Evolutionary conservation across 1,140 invertebrate species (phyloP).

Genomic region (Leptinotarsa texana): DNA sequence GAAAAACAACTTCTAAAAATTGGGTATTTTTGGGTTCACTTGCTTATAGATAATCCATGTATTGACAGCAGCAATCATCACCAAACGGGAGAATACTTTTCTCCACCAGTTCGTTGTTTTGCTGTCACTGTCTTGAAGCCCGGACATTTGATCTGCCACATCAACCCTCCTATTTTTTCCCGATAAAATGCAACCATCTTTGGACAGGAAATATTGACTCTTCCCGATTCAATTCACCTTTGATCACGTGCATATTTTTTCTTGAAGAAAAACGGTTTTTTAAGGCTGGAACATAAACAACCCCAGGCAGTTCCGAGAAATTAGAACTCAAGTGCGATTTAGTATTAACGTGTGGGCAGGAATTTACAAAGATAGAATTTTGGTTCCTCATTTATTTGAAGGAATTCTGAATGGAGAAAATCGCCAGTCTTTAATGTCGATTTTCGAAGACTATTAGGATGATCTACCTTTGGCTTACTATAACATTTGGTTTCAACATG

Average conservation of each 20-base stretch:
- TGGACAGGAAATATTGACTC: conserved; percentile 32
- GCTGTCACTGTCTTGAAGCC: conserved; percentile 34
- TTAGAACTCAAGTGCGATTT: no score
- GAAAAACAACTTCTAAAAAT: no score
- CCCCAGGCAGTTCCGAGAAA: no score
- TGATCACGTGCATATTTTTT: conserved; percentile 32
- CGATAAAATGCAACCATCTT: conserved; percentile 42
- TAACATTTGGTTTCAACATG: no score
- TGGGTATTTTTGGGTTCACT: no score
- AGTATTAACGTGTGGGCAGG: no score
- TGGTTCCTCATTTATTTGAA: no score
- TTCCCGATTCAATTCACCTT: conserved; percentile 25
- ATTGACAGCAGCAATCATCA: conserved; percentile 36
- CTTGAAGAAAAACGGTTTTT: conserved; percentile 30
- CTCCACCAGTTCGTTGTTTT: conserved; percentile 49
- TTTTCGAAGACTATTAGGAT: no score
- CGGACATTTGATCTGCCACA: conserved; percentile 41
- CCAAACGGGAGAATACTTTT: conserved; percentile 40
- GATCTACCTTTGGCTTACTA: no score
- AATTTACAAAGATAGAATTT: no score
- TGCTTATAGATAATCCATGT: background rate
- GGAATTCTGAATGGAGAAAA: no score
- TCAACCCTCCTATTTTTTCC: conserved; percentile 30
- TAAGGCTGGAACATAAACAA: conserved; percentile 14
- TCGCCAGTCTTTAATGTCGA: no score